These are phyloP conservation scores for Hippocampus kuda DNA, from an alignment of 2,797 vertebrate species.

Conservation along the genomic window DNA sequence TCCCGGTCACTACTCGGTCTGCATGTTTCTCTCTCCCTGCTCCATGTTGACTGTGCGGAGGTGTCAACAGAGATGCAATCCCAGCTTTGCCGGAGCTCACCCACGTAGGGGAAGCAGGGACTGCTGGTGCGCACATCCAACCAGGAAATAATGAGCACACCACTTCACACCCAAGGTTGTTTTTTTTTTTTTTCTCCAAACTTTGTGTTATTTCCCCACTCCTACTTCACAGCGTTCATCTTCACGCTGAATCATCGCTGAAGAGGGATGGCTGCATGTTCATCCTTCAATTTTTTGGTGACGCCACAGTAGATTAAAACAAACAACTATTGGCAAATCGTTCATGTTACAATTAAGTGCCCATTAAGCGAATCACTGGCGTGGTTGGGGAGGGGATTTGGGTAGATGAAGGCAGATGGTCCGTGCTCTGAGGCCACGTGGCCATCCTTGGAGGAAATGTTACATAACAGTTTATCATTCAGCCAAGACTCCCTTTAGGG, in stretches of 20 bases:
- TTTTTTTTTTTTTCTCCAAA: slow-evolving; percentile 31
- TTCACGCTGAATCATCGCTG: slow-evolving; percentile 15
- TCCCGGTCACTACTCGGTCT: slow-evolving; percentile 28
- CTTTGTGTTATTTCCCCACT: slow-evolving; percentile 22
- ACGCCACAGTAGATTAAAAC: slow-evolving; percentile 13
- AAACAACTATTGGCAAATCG: not conserved
- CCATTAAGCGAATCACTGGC: slow-evolving; percentile 4
- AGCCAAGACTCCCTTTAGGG: slow-evolving; percentile 35
- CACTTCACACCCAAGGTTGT: slow-evolving; percentile 19
- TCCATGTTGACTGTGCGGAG: slow-evolving; percentile 49
- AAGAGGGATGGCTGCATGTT: slow-evolving; percentile 9
- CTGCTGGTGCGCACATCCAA: slow-evolving; percentile 41
- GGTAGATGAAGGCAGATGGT: slow-evolving; percentile 25
- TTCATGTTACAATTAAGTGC: not conserved
- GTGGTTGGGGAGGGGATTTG: slow-evolving; percentile 26
- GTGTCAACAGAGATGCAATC: slow-evolving; percentile 52
- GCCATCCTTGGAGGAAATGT: slow-evolving; percentile 24
- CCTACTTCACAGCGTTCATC: slow-evolving; percentile 24
- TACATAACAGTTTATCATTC: slow-evolving; percentile 45
- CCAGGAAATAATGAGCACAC: slow-evolving; percentile 11
- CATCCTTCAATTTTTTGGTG: not conserved
- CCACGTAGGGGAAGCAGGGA: slow-evolving; percentile 43
- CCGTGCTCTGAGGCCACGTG: slow-evolving; percentile 34
- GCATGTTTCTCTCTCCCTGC: slow-evolving; percentile 31
- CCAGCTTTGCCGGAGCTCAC: slow-evolving; percentile 48